Evolutionary conservation across 2,113 vertebrate genomes (phyloP).

Genomic region (Accipiter virgatus): DNA sequence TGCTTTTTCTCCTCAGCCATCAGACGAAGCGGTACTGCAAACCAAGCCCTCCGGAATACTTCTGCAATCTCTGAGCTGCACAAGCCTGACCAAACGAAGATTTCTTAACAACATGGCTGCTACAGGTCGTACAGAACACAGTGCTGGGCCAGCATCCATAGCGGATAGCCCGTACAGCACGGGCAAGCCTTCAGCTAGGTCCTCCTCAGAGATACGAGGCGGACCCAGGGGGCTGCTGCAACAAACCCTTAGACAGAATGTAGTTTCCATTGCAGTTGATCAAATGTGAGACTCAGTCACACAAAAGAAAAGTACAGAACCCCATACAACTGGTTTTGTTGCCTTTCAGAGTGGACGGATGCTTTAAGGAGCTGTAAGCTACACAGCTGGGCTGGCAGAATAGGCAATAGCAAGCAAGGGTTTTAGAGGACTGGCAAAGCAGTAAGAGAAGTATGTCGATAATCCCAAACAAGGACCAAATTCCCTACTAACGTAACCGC

Average conservation of each 20-base stretch:
- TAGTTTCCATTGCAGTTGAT: background rate
- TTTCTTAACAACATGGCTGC: background rate
- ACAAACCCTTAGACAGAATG: background rate
- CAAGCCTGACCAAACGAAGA: background rate
- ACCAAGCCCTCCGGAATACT: background rate
- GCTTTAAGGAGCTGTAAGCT: background rate
- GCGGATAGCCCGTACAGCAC: fast-evolving
- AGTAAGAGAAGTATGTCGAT: background rate
- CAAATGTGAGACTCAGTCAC: background rate
- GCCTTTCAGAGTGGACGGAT: background rate
- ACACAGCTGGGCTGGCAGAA: background rate
- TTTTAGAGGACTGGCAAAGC: background rate
- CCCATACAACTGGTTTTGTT: background rate
- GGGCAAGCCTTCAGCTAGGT: background rate
- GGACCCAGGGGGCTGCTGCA: fast-evolving
- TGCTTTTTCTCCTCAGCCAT: background rate
- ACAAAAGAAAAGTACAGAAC: background rate
- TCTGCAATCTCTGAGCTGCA: background rate
- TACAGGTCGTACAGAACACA: background rate
- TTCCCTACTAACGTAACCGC: background rate
- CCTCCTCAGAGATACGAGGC: fast-evolving
- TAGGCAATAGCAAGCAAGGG: background rate
- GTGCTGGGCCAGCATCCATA: fast-evolving
- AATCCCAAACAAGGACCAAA: background rate
- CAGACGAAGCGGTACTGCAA: background rate